phyloP scores from a whole-genome alignment of 2,888 invertebrate genomes.

The Hyposoter dolosus region DNA sequence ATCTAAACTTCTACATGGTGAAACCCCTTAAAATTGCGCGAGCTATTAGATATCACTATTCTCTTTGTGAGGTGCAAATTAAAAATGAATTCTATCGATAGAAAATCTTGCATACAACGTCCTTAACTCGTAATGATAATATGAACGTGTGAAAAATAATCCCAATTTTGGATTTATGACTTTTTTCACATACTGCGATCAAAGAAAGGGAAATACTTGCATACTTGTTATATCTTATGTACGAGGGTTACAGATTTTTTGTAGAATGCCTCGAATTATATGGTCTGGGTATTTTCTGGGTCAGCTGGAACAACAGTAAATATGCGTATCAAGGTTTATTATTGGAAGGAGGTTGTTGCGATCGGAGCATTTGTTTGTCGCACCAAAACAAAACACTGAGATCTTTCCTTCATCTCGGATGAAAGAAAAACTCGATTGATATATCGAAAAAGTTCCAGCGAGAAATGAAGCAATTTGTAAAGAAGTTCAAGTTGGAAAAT shows the following conservation, averaged over 20 bases:
- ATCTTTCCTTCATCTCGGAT: background rate
- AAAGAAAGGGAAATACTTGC: conserved; percentile 5
- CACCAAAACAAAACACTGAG: background rate
- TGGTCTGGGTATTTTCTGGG: conserved; percentile 34
- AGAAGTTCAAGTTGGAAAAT: background rate
- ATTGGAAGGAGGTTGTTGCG: conserved; percentile 9
- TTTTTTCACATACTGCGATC: background rate
- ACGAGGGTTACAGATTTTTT: conserved; percentile 17
- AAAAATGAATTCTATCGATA: too few relatives aligned
- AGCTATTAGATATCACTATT: too few relatives aligned
- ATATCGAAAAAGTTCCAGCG: background rate
- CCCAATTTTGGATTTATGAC: background rate
- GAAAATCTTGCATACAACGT: too few relatives aligned
- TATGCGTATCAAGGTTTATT: conserved; percentile 6
- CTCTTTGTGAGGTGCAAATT: too few relatives aligned
- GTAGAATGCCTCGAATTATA: background rate
- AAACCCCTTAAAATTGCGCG: too few relatives aligned
- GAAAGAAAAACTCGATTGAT: background rate
- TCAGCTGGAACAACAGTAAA: conserved; percentile 2
- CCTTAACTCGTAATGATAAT: background rate
- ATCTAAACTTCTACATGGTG: too few relatives aligned
- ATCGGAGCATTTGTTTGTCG: conserved; percentile 32
- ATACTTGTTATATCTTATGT: background rate
- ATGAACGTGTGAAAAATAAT: background rate
- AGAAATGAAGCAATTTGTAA: background rate